Percentiles rank a stretch among this genome's conserved stretches.
These are phyloP conservation scores for Synergus umbraculus DNA, from an alignment of 2,888 invertebrate species.

Conservation along the genomic window DNA sequence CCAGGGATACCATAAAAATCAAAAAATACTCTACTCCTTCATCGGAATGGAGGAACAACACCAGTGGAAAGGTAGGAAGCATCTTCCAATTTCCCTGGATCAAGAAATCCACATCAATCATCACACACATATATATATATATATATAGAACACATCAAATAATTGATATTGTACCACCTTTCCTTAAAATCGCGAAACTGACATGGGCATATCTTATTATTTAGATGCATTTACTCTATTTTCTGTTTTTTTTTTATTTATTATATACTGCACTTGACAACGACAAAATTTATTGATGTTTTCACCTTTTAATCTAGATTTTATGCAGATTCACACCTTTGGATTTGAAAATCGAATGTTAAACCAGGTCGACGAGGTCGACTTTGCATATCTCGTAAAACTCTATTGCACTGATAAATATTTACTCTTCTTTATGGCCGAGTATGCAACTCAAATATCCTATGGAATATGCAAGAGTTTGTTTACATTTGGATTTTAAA, in stretches of 20 bases:
- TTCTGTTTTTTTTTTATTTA: neutral
- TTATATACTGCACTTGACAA: too few species aligned
- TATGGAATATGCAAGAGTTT: neutral
- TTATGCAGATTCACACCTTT: neutral
- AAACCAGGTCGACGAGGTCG: neutral
- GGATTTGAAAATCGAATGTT: neutral
- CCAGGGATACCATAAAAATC: conserved; percentile 46
- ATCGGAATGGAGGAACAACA: conserved; percentile 51
- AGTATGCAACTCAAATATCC: neutral
- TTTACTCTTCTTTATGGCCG: neutral
- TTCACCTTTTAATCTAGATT: neutral
- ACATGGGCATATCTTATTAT: too few species aligned
- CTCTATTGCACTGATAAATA: neutral
- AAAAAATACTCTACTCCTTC: conserved; percentile 37
- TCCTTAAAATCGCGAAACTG: neutral
- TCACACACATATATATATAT: neutral
- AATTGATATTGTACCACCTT: neutral
- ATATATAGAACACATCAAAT: neutral
- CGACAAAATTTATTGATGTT: too few species aligned
- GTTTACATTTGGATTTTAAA: neutral
- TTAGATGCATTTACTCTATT: neutral
- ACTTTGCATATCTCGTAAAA: neutral
- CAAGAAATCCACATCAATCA: neutral
- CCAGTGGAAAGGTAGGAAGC: conserved; percentile 51
- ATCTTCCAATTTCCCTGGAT: neutral